Evolutionary conservation across 1,140 invertebrate species (phyloP).

Genomic region (Brachionus manjavacas): DNA sequence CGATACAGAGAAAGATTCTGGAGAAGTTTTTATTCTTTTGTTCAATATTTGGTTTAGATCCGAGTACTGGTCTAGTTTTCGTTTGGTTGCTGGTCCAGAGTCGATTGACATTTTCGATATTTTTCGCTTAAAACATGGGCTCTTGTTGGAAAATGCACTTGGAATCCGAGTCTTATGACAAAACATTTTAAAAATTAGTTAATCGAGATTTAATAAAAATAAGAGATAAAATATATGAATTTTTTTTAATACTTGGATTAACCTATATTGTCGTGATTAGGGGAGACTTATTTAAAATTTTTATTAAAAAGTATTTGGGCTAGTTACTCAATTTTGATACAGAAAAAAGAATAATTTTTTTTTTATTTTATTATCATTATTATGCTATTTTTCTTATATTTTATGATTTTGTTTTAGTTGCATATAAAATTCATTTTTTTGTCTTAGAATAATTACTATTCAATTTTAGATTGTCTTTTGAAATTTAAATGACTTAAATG

Average conservation of each 20-base stretch:
- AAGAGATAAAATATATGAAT: not conserved
- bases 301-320: not conserved
- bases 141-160: not conserved
- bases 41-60: not conserved
- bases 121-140: not conserved
- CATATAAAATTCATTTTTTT: not conserved
- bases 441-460: not conserved
- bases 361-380: no score
- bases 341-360: not conserved
- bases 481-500: not conserved
- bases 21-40: not conserved
- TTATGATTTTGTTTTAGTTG: not conserved
- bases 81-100: not conserved
- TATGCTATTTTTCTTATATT: no score
- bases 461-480: no score
- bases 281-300: slow-evolving; percentile 4
- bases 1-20: no score
- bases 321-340: not conserved
- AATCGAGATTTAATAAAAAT: not conserved
- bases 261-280: not conserved
- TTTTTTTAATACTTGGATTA: not conserved
- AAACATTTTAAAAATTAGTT: not conserved
- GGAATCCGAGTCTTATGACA: not conserved
- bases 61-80: not conserved
- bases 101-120: not conserved